Conservation (phyloP, 2,888 invertebrate species). For the Synergus umbraculus region DNA sequence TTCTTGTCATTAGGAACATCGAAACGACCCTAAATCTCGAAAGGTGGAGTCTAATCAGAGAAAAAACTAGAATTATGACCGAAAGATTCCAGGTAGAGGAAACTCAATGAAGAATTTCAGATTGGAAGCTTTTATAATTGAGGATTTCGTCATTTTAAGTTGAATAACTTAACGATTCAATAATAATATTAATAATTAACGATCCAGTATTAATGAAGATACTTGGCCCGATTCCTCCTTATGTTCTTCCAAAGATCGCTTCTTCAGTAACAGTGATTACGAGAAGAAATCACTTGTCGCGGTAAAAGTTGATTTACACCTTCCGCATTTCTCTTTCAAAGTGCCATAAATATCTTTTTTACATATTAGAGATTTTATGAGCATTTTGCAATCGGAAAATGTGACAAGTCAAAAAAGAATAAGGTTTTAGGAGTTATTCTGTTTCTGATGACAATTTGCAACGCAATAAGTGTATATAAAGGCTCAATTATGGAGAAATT, state of each 20-base stretch:
- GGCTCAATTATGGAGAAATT: no score
- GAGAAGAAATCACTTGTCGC: constrained; percentile 8
- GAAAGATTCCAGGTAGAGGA: no score
- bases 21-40: background rate
- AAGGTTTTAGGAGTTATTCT: no score
- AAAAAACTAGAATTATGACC: background rate
- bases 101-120: no score
- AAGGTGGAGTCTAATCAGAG: background rate
- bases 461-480: no score
- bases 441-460: no score
- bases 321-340: constrained; percentile 29
- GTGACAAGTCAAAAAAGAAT: no score
- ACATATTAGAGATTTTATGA: background rate
- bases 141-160: background rate
- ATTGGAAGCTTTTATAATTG: no score
- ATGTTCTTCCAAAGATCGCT: constrained; percentile 11
- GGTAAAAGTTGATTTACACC: constrained; percentile 8
- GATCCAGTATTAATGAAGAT: constrained; percentile 25
- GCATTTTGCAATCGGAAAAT: no score
- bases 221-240: constrained; percentile 12
- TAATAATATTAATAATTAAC: no score
- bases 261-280: background rate
- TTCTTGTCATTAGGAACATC: background rate
- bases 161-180: background rate
- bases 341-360: background rate